phyloP scores from a whole-genome alignment of 2,113 vertebrate genomes.

The Microtus montanus region DNA sequence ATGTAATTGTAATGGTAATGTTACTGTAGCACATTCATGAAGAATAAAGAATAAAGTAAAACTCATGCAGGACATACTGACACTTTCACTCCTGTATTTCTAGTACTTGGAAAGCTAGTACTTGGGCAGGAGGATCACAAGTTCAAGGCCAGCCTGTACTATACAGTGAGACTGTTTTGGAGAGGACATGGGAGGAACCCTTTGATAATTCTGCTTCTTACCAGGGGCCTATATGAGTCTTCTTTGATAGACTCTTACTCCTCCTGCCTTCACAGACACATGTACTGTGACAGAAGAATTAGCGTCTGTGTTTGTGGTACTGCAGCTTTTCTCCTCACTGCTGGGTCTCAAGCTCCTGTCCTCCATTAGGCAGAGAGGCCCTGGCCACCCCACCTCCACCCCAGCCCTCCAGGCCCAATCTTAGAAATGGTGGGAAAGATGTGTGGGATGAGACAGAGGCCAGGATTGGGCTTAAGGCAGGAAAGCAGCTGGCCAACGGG shows the following conservation, averaged over 20 bases:
- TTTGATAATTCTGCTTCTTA: background rate
- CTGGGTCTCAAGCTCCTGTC: background rate
- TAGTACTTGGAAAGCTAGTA: background rate
- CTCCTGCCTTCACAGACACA: background rate
- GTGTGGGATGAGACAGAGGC: background rate
- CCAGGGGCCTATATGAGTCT: rapidly evolving
- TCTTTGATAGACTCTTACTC: background rate
- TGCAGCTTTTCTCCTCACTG: background rate
- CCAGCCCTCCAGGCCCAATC: background rate
- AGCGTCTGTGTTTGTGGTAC: background rate
- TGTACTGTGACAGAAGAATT: background rate
- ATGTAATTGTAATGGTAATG: no score
- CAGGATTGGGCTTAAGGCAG: background rate
- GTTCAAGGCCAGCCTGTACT: background rate
- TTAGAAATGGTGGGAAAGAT: constrained; percentile 2
- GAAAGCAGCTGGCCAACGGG: background rate
- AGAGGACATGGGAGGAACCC: background rate
- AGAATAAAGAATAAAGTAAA: constrained; percentile 56
- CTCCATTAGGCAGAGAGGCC: background rate
- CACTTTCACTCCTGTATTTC: background rate
- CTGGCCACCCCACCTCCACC: no score
- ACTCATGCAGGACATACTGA: background rate
- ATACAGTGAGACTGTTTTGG: background rate
- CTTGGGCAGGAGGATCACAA: background rate
- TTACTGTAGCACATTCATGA: background rate